Conservation (phyloP, 2,797 vertebrate species). For the Melanotaenia pygmaea region DNA sequence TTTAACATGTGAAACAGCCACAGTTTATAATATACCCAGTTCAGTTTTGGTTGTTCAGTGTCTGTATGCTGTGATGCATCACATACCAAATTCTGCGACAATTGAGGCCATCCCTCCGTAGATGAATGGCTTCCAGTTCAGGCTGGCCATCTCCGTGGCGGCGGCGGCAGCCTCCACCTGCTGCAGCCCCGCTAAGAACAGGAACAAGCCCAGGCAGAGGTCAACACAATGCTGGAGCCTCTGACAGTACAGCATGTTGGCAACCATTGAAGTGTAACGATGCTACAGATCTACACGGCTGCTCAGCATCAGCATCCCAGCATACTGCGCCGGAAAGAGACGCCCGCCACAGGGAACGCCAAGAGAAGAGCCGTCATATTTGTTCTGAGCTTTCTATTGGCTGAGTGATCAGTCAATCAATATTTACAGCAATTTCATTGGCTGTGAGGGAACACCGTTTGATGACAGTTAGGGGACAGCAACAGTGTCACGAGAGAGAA, state of each 20-base stretch:
- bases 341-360: constrained; percentile 42
- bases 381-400: constrained; percentile 62
- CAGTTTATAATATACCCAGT: not conserved
- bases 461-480: constrained; percentile 36
- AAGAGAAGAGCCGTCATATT: constrained; percentile 31
- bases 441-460: not conserved
- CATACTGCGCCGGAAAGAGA: constrained; percentile 80
- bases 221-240: constrained; percentile 76
- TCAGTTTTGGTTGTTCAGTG: not conserved
- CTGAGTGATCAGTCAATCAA: constrained; percentile 55
- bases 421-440: constrained; percentile 42
- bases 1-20: not conserved
- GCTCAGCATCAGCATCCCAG: constrained; percentile 78
- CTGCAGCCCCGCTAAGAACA: constrained; percentile 84
- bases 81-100: constrained; percentile 94
- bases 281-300: constrained; percentile 45
- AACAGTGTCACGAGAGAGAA: constrained; percentile 40
- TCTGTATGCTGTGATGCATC: constrained; percentile 56
- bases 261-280: constrained; percentile 47
- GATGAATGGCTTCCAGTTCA: constrained; percentile 98
- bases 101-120: constrained; percentile 96
- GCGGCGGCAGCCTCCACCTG: constrained; percentile 83
- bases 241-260: constrained; percentile 76
- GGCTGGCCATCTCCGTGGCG: constrained; percentile 87
- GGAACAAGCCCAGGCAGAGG: constrained; percentile 73